phyloP scores from a whole-genome alignment of 2,888 invertebrate species.

The Lasioglossum morio region DNA sequence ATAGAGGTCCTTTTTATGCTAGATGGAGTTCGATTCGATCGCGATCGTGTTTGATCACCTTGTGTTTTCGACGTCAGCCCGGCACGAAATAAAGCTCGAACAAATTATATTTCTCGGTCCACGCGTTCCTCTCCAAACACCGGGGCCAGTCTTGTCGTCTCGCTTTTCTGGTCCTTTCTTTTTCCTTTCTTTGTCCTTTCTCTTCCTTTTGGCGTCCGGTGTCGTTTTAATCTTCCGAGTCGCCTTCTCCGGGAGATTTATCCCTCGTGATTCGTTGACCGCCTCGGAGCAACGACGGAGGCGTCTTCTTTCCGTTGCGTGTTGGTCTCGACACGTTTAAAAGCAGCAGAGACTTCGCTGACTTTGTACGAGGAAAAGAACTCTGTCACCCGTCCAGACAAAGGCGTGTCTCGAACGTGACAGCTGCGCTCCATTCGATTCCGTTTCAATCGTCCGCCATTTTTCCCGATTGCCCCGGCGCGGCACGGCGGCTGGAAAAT shows the following conservation, averaged over 20 bases:
- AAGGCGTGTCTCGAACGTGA: conserved; percentile 61
- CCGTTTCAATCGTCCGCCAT: conserved; percentile 29
- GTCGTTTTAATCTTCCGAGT: conserved; percentile 63
- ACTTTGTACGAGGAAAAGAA: conserved; percentile 22
- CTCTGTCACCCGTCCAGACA: conserved; percentile 62
- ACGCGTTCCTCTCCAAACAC: not conserved
- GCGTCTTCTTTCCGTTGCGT: conserved; percentile 18
- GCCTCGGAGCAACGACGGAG: conserved; percentile 34
- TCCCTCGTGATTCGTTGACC: conserved; percentile 57
- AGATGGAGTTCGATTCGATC: not conserved
- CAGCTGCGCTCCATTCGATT: conserved; percentile 59
- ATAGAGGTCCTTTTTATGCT: not conserved
- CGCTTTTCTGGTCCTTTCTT: not conserved
- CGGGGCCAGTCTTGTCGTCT: conserved; percentile 14
- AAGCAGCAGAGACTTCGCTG: conserved; percentile 12
- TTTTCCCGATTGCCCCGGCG: not conserved
- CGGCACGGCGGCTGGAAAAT: too few relatives aligned
- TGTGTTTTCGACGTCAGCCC: not conserved
- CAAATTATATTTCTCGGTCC: not conserved
- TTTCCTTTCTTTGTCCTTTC: not conserved
- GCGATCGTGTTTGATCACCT: not conserved
- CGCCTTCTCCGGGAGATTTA: conserved; percentile 61
- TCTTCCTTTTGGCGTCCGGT: conserved; percentile 28
- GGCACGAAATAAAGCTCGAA: not conserved
- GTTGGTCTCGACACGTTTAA: conserved; percentile 44